Conservation (phyloP, 2,888 invertebrate genomes). For the Leucozona laternaria region DNA sequence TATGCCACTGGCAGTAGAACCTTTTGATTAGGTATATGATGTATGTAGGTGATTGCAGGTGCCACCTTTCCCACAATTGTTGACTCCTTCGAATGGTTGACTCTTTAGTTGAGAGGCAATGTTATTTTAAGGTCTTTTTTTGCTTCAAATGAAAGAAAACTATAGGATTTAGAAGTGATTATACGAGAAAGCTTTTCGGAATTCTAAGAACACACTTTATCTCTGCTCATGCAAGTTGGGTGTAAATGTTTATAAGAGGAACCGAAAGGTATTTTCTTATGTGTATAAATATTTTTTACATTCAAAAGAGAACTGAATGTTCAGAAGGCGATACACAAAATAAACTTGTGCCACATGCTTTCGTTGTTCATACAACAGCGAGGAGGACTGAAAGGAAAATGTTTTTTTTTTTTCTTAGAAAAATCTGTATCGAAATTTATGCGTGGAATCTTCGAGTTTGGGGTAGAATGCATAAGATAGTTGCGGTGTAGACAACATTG, state of each 20-base stretch:
- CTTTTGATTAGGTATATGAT: neutral
- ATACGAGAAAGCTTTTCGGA: conserved; percentile 31
- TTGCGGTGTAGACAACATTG: too few relatives aligned
- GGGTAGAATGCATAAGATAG: too few relatives aligned
- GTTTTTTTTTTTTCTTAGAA: too few relatives aligned
- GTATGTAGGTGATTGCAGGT: too few relatives aligned
- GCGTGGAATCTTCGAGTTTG: too few relatives aligned
- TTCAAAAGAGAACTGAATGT: neutral
- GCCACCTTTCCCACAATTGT: neutral
- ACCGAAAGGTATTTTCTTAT: neutral
- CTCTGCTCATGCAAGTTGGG: conserved; percentile 13
- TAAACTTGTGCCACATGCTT: neutral
- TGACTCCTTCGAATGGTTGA: conserved; percentile 12
- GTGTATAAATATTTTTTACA: neutral
- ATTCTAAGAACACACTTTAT: conserved; percentile 32
- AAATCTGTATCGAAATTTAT: too few relatives aligned
- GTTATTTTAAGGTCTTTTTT: conserved; percentile 48
- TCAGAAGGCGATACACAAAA: neutral
- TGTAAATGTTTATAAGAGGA: neutral
- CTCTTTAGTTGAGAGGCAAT: conserved; percentile 48
- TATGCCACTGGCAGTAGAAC: neutral
- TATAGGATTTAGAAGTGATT: conserved; percentile 54
- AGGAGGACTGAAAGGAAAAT: too few relatives aligned
- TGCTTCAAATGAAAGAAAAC: conserved; percentile 41
- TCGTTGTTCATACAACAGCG: too few relatives aligned